A percentile compares a stretch with the other conserved stretches of the same genome.
Conservation (phyloP, 2,113 vertebrate species). For the Dryoscopus gambensis region DNA sequence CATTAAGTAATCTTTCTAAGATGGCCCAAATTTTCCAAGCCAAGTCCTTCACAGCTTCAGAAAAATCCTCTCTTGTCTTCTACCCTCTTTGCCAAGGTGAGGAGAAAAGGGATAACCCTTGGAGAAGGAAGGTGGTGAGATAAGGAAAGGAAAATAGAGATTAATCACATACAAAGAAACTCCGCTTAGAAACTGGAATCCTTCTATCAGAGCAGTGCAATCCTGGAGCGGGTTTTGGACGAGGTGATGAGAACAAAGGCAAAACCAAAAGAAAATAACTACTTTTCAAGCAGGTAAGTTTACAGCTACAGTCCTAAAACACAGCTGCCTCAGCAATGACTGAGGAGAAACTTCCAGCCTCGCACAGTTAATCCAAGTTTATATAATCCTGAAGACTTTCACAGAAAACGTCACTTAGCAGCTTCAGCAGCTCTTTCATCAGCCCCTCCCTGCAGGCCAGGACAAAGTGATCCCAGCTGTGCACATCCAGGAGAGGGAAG, state of each 20-base stretch:
- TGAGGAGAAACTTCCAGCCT: not conserved
- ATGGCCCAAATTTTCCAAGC: not conserved
- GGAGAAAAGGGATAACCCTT: not conserved
- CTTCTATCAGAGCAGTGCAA: not conserved
- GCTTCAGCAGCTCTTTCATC: conserved; percentile 1
- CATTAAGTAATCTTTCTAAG: not conserved
- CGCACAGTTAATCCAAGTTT: not conserved
- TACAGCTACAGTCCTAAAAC: not conserved
- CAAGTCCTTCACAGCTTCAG: not conserved
- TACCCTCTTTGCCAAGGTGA: not conserved
- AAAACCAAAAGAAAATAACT: not conserved
- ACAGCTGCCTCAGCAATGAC: not conserved
- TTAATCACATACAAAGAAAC: not conserved
- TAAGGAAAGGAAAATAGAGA: not conserved
- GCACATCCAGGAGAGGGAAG: not conserved
- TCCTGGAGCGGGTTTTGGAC: not conserved
- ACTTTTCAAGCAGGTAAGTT: not conserved
- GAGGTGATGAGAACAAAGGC: not conserved
- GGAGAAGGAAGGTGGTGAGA: not conserved
- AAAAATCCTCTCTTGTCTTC: not conserved
- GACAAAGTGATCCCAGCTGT: not conserved
- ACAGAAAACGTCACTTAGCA: not conserved
- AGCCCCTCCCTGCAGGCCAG: conserved; percentile 19
- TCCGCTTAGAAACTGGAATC: not conserved
- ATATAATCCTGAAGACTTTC: conserved; percentile 1